phyloP scores from a whole-genome alignment of 1,140 invertebrate genomes.

The Eupeodes corollae region DNA sequence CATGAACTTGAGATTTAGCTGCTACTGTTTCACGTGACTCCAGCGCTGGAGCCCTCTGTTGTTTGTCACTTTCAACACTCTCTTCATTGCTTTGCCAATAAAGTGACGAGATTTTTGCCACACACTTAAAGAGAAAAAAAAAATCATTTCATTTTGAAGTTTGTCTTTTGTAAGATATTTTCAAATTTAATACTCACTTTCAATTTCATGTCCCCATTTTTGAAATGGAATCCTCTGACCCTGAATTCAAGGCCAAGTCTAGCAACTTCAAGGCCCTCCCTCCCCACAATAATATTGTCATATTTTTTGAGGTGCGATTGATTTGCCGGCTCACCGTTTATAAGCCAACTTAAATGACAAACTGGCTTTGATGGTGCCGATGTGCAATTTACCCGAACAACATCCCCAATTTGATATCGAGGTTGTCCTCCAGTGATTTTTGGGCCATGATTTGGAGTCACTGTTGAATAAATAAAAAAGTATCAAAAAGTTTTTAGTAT shows the following conservation, averaged over 20 bases:
- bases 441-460: slow-evolving; percentile 70
- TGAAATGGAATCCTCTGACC: slow-evolving; percentile 64
- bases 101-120: slow-evolving; percentile 71
- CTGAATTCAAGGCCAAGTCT: slow-evolving; percentile 60
- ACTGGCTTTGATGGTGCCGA: slow-evolving; percentile 71
- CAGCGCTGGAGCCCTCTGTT: slow-evolving; percentile 48
- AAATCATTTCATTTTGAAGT: not conserved
- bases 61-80: slow-evolving; percentile 59
- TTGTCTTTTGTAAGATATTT: not conserved
- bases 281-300: slow-evolving; percentile 27
- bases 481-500: not conserved
- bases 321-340: slow-evolving; percentile 71
- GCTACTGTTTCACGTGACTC: slow-evolving; percentile 49
- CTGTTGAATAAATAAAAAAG: slow-evolving; percentile 40
- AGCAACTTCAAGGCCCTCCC: slow-evolving; percentile 53
- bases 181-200: slow-evolving; percentile 42
- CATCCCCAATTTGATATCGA: slow-evolving; percentile 70
- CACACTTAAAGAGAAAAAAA: slow-evolving; percentile 43
- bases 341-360: slow-evolving; percentile 73
- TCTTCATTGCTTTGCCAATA: slow-evolving; percentile 75
- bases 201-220: slow-evolving; percentile 68
- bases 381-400: slow-evolving; percentile 71
- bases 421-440: slow-evolving; percentile 65
- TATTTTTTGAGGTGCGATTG: slow-evolving; percentile 29
- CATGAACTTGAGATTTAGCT: slow-evolving; percentile 41